phyloP scores from a whole-genome alignment of 1,140 invertebrate genomes.

The Atta cephalotes region DNA sequence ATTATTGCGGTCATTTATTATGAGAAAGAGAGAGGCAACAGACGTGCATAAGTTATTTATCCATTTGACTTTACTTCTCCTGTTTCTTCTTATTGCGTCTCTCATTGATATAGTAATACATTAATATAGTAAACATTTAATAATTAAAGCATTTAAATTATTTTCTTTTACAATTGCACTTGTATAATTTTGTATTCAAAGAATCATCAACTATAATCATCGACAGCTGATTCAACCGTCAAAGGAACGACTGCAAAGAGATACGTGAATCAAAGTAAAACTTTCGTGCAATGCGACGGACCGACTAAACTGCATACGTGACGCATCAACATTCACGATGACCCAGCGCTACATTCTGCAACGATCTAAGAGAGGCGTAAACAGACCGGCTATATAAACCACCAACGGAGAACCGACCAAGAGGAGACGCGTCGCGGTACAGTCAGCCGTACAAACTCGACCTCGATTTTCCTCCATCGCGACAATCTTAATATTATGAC shows the following conservation, averaged over 20 bases:
- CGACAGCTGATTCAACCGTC: neutral
- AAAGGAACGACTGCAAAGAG: neutral
- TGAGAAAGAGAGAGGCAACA: slow-evolving; percentile 2
- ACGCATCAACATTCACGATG: slow-evolving; percentile 71
- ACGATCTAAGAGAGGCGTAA: slow-evolving; percentile 77
- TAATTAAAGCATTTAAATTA: neutral
- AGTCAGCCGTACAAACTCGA: slow-evolving; percentile 69
- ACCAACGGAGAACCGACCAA: slow-evolving; percentile 68
- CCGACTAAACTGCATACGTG: slow-evolving; percentile 64
- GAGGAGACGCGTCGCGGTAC: slow-evolving; percentile 67
- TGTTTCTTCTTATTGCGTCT: neutral
- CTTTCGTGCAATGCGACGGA: slow-evolving; percentile 45
- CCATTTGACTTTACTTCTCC: neutral
- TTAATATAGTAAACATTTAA: slow-evolving; percentile 10
- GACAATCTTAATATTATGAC: slow-evolving; percentile 62
- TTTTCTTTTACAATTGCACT: neutral
- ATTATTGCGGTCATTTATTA: slow-evolving; percentile 52
- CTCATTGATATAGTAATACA: slow-evolving; percentile 11
- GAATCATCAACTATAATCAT: too few species aligned
- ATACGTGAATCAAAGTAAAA: slow-evolving; percentile 35
- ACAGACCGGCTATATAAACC: slow-evolving; percentile 75
- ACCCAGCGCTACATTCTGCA: slow-evolving; percentile 73
- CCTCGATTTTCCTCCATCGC: slow-evolving; percentile 71
- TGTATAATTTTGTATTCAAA: neutral
- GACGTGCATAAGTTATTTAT: slow-evolving; percentile 18